phyloP scores from a whole-genome alignment of 2,113 vertebrate species.

The Nesoenas mayeri region DNA sequence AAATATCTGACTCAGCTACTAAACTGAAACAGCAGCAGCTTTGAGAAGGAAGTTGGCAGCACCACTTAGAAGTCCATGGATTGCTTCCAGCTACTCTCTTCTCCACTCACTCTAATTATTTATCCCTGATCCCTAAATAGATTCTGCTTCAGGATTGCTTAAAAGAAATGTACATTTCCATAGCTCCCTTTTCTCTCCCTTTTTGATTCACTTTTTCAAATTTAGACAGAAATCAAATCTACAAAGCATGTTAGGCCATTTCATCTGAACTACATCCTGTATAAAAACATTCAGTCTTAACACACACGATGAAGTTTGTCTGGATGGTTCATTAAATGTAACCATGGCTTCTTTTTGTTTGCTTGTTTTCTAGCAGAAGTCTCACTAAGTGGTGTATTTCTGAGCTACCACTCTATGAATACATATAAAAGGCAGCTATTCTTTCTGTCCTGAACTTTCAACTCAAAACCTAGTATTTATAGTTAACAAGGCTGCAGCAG shows the following conservation, averaged over 20 bases:
- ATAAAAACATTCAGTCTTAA: not conserved
- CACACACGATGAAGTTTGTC: not conserved
- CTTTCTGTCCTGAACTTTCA: not conserved
- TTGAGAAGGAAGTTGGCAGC: slow-evolving; percentile 47
- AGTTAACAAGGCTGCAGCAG: not conserved
- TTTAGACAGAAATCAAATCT: not conserved
- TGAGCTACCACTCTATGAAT: not conserved
- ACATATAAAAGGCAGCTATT: not conserved
- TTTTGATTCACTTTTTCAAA: not conserved
- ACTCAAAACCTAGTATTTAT: not conserved
- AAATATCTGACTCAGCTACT: slow-evolving; percentile 61
- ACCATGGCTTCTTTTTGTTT: not conserved
- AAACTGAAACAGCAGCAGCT: slow-evolving; percentile 56
- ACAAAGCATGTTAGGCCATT: accelerated
- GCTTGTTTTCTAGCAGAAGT: not conserved
- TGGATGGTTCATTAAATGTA: not conserved
- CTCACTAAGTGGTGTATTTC: not conserved
- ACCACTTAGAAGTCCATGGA: not conserved
- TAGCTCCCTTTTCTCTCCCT: not conserved
- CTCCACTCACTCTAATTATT: slow-evolving; percentile 54
- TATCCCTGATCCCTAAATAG: slow-evolving; percentile 46
- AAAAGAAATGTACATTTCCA: not conserved
- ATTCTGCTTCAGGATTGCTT: not conserved
- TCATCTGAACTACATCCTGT: not conserved
- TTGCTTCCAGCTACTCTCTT: slow-evolving; percentile 44